phyloP scores from a whole-genome alignment of 2,888 invertebrate genomes.

The Eupithecia pulchellata region DNA sequence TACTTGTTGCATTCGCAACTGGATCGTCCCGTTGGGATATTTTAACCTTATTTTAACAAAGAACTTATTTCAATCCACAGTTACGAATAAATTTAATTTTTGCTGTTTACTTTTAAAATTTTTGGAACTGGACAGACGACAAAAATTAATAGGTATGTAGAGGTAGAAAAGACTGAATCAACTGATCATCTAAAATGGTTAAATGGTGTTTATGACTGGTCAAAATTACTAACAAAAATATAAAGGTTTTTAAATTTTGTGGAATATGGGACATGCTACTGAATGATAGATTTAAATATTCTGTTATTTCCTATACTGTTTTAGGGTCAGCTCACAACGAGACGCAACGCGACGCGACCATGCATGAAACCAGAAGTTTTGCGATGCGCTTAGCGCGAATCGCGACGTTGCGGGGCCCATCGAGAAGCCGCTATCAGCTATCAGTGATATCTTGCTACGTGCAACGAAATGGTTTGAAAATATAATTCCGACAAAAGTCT shows the following conservation, averaged over 20 bases:
- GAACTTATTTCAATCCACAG: not conserved
- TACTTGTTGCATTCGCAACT: slow-evolving; percentile 42
- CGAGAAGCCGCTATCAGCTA: too few relatives aligned
- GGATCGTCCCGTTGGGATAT: slow-evolving; percentile 25
- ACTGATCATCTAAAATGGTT: not conserved
- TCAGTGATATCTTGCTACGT: too few relatives aligned
- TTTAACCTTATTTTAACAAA: slow-evolving; percentile 7
- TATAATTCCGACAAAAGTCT: too few relatives aligned
- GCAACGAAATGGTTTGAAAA: too few relatives aligned
- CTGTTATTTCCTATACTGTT: not conserved
- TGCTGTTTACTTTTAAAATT: not conserved
- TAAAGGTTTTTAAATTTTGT: not conserved
- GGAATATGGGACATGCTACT: too few relatives aligned
- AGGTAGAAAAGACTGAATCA: not conserved
- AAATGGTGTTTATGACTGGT: not conserved
- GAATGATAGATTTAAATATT: not conserved
- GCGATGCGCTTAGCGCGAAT: too few relatives aligned
- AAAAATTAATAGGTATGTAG: too few relatives aligned
- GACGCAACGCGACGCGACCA: too few relatives aligned
- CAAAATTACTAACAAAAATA: not conserved
- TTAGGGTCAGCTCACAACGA: too few relatives aligned
- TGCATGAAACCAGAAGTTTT: too few relatives aligned
- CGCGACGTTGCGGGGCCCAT: too few relatives aligned
- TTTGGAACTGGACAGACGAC: not conserved
- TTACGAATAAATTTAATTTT: not conserved